A percentile compares a stretch with the other conserved stretches of the same genome.
phyloP scores from a whole-genome alignment of 1,140 invertebrate genomes.

The Teleogryllus occipitalis region DNA sequence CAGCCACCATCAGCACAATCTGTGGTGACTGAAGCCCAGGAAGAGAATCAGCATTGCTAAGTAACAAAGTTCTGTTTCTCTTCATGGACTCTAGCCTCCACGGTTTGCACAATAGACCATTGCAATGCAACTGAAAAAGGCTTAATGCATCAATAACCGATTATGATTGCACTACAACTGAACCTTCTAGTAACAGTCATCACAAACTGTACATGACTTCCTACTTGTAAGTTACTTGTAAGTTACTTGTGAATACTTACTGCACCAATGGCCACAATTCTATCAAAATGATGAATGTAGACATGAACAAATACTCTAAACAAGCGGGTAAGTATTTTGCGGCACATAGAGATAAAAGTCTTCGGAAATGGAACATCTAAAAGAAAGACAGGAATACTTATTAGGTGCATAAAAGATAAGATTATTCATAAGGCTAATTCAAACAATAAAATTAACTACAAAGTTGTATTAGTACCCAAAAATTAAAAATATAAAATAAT shows the following conservation, averaged over 20 bases:
- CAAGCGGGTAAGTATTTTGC: conserved; percentile 84
- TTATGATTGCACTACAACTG: too few species aligned
- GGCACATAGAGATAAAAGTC: conserved; percentile 67
- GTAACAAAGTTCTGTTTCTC: too few species aligned
- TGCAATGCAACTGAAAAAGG: too few species aligned
- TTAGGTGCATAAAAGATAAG: not conserved
- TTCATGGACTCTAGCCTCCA: too few species aligned
- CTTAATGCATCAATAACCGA: too few species aligned
- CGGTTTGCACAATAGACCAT: too few species aligned
- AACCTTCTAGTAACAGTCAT: too few species aligned
- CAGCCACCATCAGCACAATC: too few species aligned
- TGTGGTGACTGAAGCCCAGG: too few species aligned
- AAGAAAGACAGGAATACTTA: conserved; percentile 34
- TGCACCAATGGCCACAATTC: conserved; percentile 77
- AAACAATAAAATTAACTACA: conserved; percentile 16
- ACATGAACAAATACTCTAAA: conserved; percentile 93
- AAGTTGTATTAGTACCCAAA: conserved; percentile 16
- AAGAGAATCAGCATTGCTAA: too few species aligned
- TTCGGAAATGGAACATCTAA: conserved; percentile 83
- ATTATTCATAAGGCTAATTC: not conserved
- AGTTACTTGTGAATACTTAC: conserved; percentile 47
- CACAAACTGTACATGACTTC: too few species aligned
- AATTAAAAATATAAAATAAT: too few species aligned
- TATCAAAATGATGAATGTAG: conserved; percentile 95
- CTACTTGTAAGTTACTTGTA: not conserved